Conservation (phyloP, 1,140 invertebrate genomes). For the Zaprionus ghesquierei region DNA sequence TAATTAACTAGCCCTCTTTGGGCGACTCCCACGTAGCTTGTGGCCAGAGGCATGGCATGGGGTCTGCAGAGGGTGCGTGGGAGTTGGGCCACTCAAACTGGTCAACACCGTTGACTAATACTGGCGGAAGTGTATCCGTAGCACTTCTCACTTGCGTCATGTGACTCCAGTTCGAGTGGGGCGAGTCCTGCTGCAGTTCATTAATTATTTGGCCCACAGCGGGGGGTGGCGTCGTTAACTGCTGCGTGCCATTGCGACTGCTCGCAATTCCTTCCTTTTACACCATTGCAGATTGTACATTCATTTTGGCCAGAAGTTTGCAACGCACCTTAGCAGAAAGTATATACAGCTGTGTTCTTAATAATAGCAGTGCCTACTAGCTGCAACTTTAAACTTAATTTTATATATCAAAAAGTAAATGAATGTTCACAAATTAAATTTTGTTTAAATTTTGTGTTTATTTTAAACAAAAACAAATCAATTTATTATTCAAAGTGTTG, state of each 20-base stretch:
- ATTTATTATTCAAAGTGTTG: too few species aligned
- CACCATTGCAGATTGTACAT: too few species aligned
- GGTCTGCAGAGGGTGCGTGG: not conserved
- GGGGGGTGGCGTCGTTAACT: slow-evolving; percentile 32
- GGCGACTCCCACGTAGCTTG: slow-evolving; percentile 3
- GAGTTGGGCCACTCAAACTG: slow-evolving; percentile 37
- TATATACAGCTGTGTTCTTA: too few species aligned
- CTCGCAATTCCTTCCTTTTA: not conserved
- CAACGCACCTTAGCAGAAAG: too few species aligned
- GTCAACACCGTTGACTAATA: slow-evolving; percentile 42
- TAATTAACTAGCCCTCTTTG: slow-evolving; percentile 50
- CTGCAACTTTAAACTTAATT: too few species aligned
- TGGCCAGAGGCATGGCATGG: not conserved
- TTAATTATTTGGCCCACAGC: slow-evolving; percentile 69
- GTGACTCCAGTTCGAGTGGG: slow-evolving; percentile 20
- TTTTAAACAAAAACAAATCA: too few species aligned
- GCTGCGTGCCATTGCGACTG: slow-evolving; percentile 5
- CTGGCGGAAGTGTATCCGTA: slow-evolving; percentile 28
- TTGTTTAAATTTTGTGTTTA: too few species aligned
- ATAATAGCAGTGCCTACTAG: too few species aligned
- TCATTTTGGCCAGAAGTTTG: too few species aligned
- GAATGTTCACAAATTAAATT: too few species aligned
- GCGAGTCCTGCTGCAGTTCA: slow-evolving; percentile 61
- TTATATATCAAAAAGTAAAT: too few species aligned
- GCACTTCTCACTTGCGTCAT: slow-evolving; percentile 59